Percentiles rank a stretch among this genome's conserved stretches.
Conservation (phyloP, 2,888 invertebrate genomes). For the Tetropium fuscum region DNA sequence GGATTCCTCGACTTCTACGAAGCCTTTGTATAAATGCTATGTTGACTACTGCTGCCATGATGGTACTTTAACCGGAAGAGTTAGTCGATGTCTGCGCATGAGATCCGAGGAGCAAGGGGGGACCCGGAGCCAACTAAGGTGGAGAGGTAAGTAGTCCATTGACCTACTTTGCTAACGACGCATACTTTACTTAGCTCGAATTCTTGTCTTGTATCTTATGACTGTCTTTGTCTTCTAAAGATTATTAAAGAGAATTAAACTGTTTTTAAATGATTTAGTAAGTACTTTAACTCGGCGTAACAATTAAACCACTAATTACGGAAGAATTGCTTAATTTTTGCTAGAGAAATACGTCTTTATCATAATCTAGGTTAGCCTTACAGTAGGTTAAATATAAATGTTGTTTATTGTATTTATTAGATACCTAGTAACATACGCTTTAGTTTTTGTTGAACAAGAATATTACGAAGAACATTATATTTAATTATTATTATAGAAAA, state of each 20-base stretch:
- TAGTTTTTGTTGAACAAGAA: too few relatives aligned
- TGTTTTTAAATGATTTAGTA: constrained; percentile 13
- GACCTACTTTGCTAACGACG: constrained; percentile 61
- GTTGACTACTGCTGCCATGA: constrained; percentile 25
- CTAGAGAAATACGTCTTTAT: too few relatives aligned
- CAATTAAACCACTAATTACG: background rate
- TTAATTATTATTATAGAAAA: too few relatives aligned
- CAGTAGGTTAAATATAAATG: background rate
- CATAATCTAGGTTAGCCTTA: background rate
- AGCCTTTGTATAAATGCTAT: constrained; percentile 13
- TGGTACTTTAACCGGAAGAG: constrained; percentile 57
- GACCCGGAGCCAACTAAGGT: constrained; percentile 54
- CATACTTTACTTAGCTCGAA: constrained; percentile 48
- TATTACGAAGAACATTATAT: too few relatives aligned
- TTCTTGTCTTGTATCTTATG: constrained; percentile 30
- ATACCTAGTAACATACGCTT: too few relatives aligned
- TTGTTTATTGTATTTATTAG: too few relatives aligned
- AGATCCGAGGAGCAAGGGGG: constrained; percentile 49
- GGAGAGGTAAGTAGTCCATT: constrained; percentile 58
- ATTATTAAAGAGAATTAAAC: constrained; percentile 6
- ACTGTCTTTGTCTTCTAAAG: constrained; percentile 34
- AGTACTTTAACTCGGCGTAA: background rate
- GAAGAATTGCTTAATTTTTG: background rate
- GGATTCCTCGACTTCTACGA: constrained; percentile 12
- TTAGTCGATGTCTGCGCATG: constrained; percentile 52